These are phyloP conservation scores for Scolopax rusticola DNA, from an alignment of 2,797 vertebrate species.

Conservation along the genomic window DNA sequence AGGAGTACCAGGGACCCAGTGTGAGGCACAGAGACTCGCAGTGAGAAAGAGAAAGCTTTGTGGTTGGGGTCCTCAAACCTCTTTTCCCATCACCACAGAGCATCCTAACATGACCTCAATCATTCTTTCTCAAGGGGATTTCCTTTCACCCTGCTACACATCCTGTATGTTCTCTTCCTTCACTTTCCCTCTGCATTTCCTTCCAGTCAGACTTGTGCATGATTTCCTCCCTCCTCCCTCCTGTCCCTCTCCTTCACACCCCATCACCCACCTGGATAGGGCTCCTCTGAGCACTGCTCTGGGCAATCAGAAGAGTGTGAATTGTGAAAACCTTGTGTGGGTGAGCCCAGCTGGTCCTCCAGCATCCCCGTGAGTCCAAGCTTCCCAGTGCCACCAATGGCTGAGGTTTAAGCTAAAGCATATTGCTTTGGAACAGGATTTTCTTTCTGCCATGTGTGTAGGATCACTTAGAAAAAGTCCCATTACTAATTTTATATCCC, in stretches of 20 bases:
- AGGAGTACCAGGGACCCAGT: background rate
- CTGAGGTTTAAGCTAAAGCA: background rate
- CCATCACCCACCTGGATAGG: background rate
- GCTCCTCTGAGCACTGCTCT: background rate
- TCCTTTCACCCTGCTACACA: background rate
- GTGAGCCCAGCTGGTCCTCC: background rate
- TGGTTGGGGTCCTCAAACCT: background rate
- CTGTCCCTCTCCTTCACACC: background rate
- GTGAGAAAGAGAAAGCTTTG: background rate
- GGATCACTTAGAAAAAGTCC: conserved; percentile 30
- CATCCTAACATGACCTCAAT: background rate
- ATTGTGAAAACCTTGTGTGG: background rate
- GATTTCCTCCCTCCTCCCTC: background rate
- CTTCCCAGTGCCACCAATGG: background rate
- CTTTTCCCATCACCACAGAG: background rate
- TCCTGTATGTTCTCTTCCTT: background rate
- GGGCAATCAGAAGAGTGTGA: background rate
- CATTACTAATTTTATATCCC: background rate
- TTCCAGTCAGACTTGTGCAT: background rate
- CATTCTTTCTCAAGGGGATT: background rate
- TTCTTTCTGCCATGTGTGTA: background rate
- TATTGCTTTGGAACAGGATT: background rate
- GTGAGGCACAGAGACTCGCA: background rate
- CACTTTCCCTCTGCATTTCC: background rate
- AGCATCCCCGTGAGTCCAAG: background rate